These are phyloP conservation scores for Thaumatotibia leucotreta DNA, from an alignment of 1,140 invertebrate species.

Conservation along the genomic window DNA sequence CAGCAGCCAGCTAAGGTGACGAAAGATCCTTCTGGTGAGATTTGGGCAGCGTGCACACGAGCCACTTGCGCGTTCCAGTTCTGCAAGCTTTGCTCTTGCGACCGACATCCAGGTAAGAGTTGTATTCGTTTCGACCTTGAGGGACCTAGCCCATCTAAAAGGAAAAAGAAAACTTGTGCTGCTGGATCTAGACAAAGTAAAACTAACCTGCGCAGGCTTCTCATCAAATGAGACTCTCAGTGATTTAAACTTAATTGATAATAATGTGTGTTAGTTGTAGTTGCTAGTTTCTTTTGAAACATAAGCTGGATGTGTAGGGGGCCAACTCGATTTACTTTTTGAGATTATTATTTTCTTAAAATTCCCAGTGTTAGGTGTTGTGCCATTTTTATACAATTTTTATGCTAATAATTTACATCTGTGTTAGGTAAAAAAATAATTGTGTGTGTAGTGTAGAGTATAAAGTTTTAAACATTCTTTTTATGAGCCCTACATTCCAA, in stretches of 20 bases:
- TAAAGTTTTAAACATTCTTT: neutral
- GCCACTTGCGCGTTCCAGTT: constrained; percentile 56
- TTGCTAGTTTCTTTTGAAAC: neutral
- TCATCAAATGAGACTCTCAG: constrained; percentile 18
- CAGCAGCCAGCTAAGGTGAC: constrained; percentile 60
- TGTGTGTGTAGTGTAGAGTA: neutral
- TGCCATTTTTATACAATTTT: constrained; percentile 6
- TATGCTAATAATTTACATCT: neutral
- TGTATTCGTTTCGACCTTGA: constrained; percentile 61
- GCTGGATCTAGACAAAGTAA: constrained; percentile 64
- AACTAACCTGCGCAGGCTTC: constrained; percentile 60
- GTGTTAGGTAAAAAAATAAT: no score
- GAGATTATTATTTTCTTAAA: constrained; percentile 9
- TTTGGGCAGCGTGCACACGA: constrained; percentile 63
- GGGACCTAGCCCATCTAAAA: constrained; percentile 70
- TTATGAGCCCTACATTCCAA: constrained; percentile 4
- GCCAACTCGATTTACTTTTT: constrained; percentile 1
- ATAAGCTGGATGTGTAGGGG: neutral
- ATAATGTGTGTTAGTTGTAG: neutral
- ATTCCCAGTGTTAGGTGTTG: constrained; percentile 8
- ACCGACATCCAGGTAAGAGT: constrained; percentile 53
- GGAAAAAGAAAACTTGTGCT: constrained; percentile 49
- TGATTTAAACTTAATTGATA: neutral
- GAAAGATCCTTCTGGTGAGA: constrained; percentile 52
- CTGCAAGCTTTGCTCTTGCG: constrained; percentile 58